Base-by-base conservation (phyloP, 2,797 vertebrate genomes). In the Lindbergichthys nudifrons region DNA sequence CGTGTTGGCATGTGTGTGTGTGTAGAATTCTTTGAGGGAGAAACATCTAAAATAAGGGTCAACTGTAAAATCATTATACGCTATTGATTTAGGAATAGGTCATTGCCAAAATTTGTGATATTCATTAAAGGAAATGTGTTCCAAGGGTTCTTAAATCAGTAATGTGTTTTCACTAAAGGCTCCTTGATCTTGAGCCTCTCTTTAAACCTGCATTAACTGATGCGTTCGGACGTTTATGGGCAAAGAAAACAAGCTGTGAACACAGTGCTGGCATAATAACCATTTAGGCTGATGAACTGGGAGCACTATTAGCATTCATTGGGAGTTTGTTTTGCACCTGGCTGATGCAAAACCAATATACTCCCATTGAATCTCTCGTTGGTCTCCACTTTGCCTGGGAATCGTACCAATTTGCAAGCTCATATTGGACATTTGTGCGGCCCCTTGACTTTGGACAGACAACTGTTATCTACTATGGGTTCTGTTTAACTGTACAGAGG, bases 111-210 rank as follows among this genome's bases (percentile, higher is more conserved):
- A 42, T 1, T 1, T 65, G 36, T 30, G 11, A 19, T 65, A 43
- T 26, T 54, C 0, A 70, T 21, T 46, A 18, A 23, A 52, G 5
- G 19, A 41, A 50, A 41, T 57, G 2, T 45, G 16, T 65, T 72
- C 36, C 3, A 3, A 14, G 10, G 21, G 19, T 30, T 56, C 14
- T 32, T 42, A 45, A 32, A 53, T 53, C 43, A 43, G 39, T 41
- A 45, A 26, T 51, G 19, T 32, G 5, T 70, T 70, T 63, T 53
- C 36, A 68, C 8, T 60, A 60, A 50, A 56, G 13, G 16, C 16
- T 69, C 42, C 32, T 62, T 43, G 0, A 65, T 52, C 32, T 63
- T 6, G n/a, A 78, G 30, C 19, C 5, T 43, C 41, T 23, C 54
- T 19, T 41, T 52, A 60, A 63, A 71, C 23, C 10, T 16, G n/a